Conservation (phyloP, 2,888 invertebrate species). For the Pheosia tremula region DNA sequence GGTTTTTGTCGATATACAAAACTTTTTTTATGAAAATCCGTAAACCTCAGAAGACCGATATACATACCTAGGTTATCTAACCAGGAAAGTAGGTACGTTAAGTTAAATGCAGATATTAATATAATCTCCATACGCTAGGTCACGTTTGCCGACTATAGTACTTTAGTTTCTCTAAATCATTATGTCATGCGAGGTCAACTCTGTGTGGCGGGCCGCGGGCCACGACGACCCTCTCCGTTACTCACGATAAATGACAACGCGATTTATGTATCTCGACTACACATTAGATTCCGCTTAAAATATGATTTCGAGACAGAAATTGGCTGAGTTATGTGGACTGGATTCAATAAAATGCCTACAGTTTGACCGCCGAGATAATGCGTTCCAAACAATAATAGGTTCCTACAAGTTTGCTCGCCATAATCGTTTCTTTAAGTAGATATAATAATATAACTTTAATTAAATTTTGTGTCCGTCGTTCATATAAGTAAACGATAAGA, state of each 20-base stretch:
- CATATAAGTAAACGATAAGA: too few relatives aligned
- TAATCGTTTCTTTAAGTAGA: too few relatives aligned
- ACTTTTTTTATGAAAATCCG: too few relatives aligned
- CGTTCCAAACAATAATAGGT: too few relatives aligned
- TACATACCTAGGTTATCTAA: too few relatives aligned
- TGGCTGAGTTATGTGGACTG: neutral
- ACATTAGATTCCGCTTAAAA: neutral
- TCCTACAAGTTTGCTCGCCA: too few relatives aligned
- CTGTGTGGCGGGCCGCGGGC: conserved; percentile 10
- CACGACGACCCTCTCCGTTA: conserved; percentile 9
- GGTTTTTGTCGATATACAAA: too few relatives aligned
- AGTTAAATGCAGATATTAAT: neutral
- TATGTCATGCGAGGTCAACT: conserved; percentile 9
- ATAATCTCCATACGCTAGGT: conserved; percentile 2
- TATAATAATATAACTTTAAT: too few relatives aligned
- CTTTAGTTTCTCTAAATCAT: conserved; percentile 8
- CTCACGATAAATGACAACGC: conserved; percentile 14
- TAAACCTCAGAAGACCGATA: too few relatives aligned
- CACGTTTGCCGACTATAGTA: conserved; percentile 6
- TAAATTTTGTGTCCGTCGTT: too few relatives aligned
- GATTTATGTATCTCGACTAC: conserved; percentile 8
- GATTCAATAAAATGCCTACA: neutral
- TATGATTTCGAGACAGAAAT: neutral
- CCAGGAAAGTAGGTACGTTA: too few relatives aligned
- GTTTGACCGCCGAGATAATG: too few relatives aligned